Percentiles rank a stretch among this genome's conserved stretches.
phyloP scores from a whole-genome alignment of 2,888 invertebrate genomes.

The Amorpha juglandis region DNA sequence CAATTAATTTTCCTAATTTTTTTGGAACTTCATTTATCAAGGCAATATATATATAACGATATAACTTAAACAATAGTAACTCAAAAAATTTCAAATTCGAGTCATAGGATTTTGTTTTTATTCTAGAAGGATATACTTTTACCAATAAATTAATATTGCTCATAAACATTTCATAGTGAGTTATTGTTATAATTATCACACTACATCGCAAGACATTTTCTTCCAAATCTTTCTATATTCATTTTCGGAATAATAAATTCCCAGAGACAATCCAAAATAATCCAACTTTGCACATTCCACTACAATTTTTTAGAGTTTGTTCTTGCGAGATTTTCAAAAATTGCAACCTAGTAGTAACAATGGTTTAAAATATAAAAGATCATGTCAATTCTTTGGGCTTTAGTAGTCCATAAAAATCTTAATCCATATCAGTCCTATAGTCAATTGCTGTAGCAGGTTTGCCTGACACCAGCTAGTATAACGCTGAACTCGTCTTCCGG shows the following conservation, averaged over 20 bases:
- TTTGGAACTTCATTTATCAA: constrained; percentile 30
- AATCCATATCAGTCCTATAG: constrained; percentile 56
- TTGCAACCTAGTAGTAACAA: constrained; percentile 10
- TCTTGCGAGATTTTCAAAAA: constrained; percentile 10
- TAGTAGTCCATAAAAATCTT: constrained; percentile 54
- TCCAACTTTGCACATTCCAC: neutral
- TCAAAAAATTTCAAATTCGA: constrained; percentile 28
- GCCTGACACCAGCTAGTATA: constrained; percentile 93
- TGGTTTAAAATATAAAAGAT: constrained; percentile 27
- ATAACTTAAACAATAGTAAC: constrained; percentile 29
- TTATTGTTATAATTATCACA: constrained; percentile 22
- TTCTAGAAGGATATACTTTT: constrained; percentile 18
- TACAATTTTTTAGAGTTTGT: neutral
- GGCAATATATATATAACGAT: constrained; percentile 29
- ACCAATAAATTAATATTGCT: constrained; percentile 25
- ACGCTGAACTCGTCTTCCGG: constrained; percentile 95
- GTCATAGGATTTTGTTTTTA: constrained; percentile 26
- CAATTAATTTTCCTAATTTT: constrained; percentile 9
- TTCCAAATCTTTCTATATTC: neutral
- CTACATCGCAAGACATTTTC: constrained; percentile 16
- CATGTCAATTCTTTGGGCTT: constrained; percentile 58
- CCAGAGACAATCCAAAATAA: neutral
- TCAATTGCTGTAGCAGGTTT: constrained; percentile 93
- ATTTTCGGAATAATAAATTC: constrained; percentile 4
- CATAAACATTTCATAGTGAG: constrained; percentile 21